Evolutionary conservation across 2,888 invertebrate genomes (phyloP).

Genomic region (Cosmia pyralina): DNA sequence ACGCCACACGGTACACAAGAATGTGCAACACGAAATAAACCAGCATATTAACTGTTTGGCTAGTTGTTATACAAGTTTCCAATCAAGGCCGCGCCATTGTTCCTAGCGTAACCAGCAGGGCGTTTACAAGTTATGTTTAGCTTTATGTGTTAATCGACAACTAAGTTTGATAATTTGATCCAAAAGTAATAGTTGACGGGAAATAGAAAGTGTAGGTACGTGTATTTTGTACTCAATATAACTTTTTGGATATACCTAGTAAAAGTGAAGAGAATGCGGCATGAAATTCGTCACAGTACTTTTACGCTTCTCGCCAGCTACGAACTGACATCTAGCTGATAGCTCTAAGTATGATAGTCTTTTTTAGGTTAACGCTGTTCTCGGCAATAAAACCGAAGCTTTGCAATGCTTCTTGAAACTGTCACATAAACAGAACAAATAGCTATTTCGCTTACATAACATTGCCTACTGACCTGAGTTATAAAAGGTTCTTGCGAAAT

Average conservation of each 20-base stretch:
- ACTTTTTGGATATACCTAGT: not conserved
- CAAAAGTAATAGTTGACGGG: not conserved
- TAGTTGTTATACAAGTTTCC: conserved; percentile 64
- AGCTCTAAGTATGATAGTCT: conserved; percentile 35
- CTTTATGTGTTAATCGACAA: conserved; percentile 38
- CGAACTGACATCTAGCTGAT: conserved; percentile 10
- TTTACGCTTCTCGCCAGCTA: conserved; percentile 12
- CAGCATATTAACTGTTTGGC: conserved; percentile 53
- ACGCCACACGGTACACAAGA: conserved; percentile 31
- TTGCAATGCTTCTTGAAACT: conserved; percentile 57
- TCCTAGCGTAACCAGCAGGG: conserved; percentile 49
- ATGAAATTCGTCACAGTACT: conserved; percentile 25
- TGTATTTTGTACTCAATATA: conserved; percentile 10
- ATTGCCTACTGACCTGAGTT: conserved; percentile 64
- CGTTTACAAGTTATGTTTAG: conserved; percentile 30
- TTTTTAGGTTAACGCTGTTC: conserved; percentile 51
- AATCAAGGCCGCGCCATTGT: conserved; percentile 65
- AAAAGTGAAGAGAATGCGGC: conserved; percentile 6
- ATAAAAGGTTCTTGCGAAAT: conserved; percentile 59
- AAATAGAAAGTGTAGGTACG: conserved; percentile 4
- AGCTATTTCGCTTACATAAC: conserved; percentile 63
- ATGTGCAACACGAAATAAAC: conserved; percentile 60
- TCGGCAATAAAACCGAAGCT: conserved; percentile 41
- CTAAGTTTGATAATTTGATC: conserved; percentile 20
- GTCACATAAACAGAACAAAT: conserved; percentile 59